Base-by-base conservation (phyloP, 2,113 vertebrate genomes). In the Muscicapa adusta region DNA sequence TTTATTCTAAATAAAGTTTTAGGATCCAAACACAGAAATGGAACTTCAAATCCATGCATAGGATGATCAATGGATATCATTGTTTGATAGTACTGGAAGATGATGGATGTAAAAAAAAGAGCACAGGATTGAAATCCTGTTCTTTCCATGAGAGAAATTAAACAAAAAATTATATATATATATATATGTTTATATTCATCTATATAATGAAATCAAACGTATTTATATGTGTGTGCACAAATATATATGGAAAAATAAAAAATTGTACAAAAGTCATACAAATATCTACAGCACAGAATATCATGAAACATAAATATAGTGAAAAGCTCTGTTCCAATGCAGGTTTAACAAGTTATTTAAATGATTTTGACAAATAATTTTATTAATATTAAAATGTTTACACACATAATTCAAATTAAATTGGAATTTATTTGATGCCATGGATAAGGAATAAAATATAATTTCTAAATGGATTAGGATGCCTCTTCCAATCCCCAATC, bases 211-310 rank as follows among this genome's bases (percentile, higher is more conserved):
- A 43, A 60, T n/a, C 38, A 62, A 57, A 42, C 1, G 1, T 67
- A 50, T 57, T 40, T 65, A 40, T 36, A 22, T 45, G 4, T 0
- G 0, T 66, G 34, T 51, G 5, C 6, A 72, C 2, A 50, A 34
- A 26, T n/a, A 29, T 3, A 28, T 31, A 17, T 28, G 13, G 10
- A 78, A 65, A 76, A 67, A 53, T 38, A 9, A 82, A 48, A 70
- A 79, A 50, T 65, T 1, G 25, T 38, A 7, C 4, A 33, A 42
- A 78, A 79, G 14, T 70, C 6, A 38, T 40, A 33, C 8, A 67
- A 75, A 93, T 66, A 53, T 31, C 15, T 43, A 15, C 14, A 51
- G 7, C 5, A 89, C 6, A 14, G 43, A 11, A 85, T 67, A 58
- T 25, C 38, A 12, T 5, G 3, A 92, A 95, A 81, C 17, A 79